Evolutionary conservation across 2,888 invertebrate species (phyloP), one percentile per base, ranked within the genome.

Genomic region (Nomada fucata): DNA sequence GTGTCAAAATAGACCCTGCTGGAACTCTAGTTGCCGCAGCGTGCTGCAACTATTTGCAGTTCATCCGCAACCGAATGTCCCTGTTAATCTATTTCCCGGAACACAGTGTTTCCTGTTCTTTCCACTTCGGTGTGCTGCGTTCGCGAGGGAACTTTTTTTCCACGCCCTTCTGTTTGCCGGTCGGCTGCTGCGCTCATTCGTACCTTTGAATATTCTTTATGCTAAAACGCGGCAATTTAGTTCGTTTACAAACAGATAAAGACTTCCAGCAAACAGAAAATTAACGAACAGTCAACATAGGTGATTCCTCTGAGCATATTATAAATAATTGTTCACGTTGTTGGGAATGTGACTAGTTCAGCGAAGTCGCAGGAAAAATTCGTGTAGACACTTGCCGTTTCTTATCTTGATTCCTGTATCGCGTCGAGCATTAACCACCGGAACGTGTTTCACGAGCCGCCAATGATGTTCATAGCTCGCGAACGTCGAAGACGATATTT

Each of bases 1-100:
- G 70, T 53, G 29, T 50, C 55, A 74, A 82, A 85, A 82, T 73
- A 55, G 76, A 84, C 50, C 63, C 50, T 68, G 15, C 29, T 1
- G 57, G 26, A 63, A 68, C 71, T 79, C 68, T 75, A 79, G 74
- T 85, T 20, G 53, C 70, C 7, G 36, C 36, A 36, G 7, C 5
- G 36, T 36, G 57, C 64, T 69, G 29, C 69, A 44, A 76, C 67
- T 63, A 52, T 57, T 60, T 74, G 79, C 73, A 70, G 76, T 69
- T 23, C 55, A 18, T 52, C 53, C 53, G 36, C 2, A 61, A 42
- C 2, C 18, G 29, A 36, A 36, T 36, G 36, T 69, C 29, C 42
- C n/a, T 47, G 61, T 57, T 63, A 79, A 79, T 75, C 68, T 61
- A 36, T 67, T 70, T 64, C 42, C 18, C 23, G 29, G 29, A 23